phyloP scores from a whole-genome alignment of 2,113 vertebrate species.

The Mobula birostris region DNA sequence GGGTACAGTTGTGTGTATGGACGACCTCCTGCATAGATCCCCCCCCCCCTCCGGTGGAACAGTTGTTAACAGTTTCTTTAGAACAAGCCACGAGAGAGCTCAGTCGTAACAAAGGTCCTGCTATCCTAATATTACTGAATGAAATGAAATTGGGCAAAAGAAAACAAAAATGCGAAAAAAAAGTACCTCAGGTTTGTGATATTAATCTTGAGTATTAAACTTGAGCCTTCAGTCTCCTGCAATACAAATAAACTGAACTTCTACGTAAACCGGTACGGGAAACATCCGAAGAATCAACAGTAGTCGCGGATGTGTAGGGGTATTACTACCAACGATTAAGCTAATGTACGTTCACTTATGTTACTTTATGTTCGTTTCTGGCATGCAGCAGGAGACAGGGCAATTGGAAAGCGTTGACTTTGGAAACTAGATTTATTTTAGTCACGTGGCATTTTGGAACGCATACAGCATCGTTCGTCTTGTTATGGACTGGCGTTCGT shows the following conservation, averaged over 20 bases:
- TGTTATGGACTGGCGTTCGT: not conserved
- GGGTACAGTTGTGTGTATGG: too few species aligned
- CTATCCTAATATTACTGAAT: not conserved
- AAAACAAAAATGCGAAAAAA: not conserved
- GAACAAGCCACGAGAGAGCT: not conserved
- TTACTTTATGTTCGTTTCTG: not conserved
- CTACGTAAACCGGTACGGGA: not conserved
- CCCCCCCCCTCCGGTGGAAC: too few species aligned
- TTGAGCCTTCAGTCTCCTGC: too few species aligned
- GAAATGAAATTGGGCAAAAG: not conserved
- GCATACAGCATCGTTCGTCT: not conserved
- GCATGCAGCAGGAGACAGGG: not conserved
- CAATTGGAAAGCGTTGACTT: not conserved
- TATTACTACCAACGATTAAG: not conserved
- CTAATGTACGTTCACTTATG: not conserved
- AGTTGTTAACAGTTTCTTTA: not conserved
- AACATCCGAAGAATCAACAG: not conserved
- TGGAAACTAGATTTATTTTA: not conserved
- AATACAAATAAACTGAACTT: not conserved
- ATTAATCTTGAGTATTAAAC: not conserved
- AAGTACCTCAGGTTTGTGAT: not conserved
- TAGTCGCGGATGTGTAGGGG: not conserved
- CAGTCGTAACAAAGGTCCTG: not conserved
- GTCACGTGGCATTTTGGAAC: slow-evolving; percentile 21
- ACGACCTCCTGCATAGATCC: too few species aligned